phyloP scores from a whole-genome alignment of 2,888 invertebrate species.

The Geophilus truncorum region DNA sequence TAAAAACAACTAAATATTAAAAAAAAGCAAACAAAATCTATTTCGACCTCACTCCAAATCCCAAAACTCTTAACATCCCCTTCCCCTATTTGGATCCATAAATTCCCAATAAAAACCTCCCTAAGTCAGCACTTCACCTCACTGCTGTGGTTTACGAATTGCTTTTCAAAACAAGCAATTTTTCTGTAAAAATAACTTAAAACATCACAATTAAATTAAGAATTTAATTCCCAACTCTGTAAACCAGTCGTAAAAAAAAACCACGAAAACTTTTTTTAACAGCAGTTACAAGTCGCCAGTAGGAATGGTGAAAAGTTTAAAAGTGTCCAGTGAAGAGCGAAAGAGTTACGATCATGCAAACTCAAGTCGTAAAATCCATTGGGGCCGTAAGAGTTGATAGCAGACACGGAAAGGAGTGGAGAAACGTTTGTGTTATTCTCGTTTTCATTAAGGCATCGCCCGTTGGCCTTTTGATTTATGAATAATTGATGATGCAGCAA shows the following conservation, averaged over 20 bases:
- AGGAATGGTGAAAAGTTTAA: background rate
- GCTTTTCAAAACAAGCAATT: background rate
- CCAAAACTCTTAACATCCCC: background rate
- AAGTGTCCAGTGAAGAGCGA: background rate
- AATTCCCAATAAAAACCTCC: background rate
- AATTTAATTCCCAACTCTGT: too few relatives aligned
- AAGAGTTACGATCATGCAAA: background rate
- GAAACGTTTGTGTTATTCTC: background rate
- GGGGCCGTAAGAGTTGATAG: background rate
- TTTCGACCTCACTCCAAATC: background rate
- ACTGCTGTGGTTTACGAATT: background rate
- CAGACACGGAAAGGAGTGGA: background rate
- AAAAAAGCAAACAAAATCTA: background rate
- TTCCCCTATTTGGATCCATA: background rate
- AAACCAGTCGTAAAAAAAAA: background rate
- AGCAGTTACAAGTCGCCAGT: background rate
- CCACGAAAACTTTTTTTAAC: background rate
- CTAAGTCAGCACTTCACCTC: background rate
- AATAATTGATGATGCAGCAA: conserved; percentile 1
- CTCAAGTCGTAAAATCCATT: background rate
- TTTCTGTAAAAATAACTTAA: background rate
- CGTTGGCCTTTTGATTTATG: conserved; percentile 22
- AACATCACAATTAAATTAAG: background rate
- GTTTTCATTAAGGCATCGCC: conserved; percentile 18
- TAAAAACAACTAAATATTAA: background rate